These are phyloP conservation scores for Girardinus metallicus DNA, from an alignment of 2,797 vertebrate species.

Conservation along the genomic window DNA sequence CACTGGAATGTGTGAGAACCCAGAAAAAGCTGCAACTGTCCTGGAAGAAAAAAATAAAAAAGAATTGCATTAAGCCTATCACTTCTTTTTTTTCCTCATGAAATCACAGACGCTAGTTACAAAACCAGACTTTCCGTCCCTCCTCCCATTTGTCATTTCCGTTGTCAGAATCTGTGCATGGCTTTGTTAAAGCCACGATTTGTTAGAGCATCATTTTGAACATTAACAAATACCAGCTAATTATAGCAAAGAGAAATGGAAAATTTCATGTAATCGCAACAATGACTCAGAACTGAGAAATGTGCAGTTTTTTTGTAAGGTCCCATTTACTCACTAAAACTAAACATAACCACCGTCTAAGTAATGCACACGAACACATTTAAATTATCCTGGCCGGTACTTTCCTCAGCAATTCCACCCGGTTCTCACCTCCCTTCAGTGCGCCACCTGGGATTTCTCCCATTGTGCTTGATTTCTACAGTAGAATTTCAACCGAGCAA, in stretches of 20 bases:
- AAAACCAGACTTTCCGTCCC: background rate
- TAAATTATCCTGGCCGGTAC: no score
- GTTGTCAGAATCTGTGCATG: background rate
- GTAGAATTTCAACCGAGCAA: no score
- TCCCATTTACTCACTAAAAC: background rate
- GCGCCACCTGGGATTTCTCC: no score
- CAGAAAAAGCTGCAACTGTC: background rate
- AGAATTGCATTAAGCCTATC: background rate
- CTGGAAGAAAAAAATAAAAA: no score
- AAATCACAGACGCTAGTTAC: background rate
- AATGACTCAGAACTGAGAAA: background rate
- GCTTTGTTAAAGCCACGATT: background rate
- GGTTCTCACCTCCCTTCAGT: no score
- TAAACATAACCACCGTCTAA: background rate
- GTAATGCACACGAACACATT: no score
- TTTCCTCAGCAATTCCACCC: no score
- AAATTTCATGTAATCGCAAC: background rate
- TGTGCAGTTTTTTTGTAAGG: background rate
- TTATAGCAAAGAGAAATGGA: background rate
- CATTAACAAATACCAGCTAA: background rate
- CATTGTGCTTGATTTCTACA: no score
- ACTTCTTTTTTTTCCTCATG: background rate
- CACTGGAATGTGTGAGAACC: background rate
- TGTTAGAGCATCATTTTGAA: background rate
- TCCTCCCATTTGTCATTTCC: background rate